Conservation (phyloP, 2,113 vertebrate species). For the Sinocyclocheilus anophthalmus region DNA sequence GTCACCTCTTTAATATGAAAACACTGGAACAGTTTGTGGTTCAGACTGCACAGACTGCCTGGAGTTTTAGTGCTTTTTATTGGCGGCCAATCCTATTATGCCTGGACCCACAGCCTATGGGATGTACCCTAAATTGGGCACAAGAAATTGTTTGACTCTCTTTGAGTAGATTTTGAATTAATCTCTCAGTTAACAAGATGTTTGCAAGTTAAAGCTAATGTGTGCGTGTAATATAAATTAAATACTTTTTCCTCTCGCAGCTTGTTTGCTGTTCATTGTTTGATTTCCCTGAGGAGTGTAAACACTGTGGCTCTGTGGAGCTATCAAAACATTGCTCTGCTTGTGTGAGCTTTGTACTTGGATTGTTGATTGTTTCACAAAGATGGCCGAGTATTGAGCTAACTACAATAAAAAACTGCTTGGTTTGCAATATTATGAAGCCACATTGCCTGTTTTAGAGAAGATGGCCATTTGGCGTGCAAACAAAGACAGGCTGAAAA, state of each 20-base stretch:
- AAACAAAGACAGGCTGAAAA: not conserved
- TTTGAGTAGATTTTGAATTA: not conserved
- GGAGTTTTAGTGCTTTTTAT: conserved; percentile 32
- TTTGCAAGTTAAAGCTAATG: not conserved
- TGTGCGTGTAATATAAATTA: not conserved
- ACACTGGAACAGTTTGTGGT: conserved; percentile 14
- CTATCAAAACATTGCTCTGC: not conserved
- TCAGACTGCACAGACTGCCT: conserved; percentile 2
- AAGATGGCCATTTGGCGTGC: not conserved
- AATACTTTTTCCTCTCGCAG: not conserved
- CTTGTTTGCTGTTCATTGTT: not conserved
- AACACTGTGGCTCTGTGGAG: not conserved
- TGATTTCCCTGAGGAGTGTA: not conserved
- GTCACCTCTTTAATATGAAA: not conserved
- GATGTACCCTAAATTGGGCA: not conserved
- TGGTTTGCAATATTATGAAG: not conserved
- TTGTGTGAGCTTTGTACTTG: not conserved
- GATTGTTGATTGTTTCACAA: not conserved
- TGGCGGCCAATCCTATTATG: not conserved
- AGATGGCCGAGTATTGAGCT: not conserved
- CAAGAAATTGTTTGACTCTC: not conserved
- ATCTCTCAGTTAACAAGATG: not conserved
- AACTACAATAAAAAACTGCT: not conserved
- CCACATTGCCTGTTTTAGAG: not conserved
- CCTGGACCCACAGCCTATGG: not conserved